Conservation (phyloP, 2,113 vertebrate species). For the Clarias gariepinus region DNA sequence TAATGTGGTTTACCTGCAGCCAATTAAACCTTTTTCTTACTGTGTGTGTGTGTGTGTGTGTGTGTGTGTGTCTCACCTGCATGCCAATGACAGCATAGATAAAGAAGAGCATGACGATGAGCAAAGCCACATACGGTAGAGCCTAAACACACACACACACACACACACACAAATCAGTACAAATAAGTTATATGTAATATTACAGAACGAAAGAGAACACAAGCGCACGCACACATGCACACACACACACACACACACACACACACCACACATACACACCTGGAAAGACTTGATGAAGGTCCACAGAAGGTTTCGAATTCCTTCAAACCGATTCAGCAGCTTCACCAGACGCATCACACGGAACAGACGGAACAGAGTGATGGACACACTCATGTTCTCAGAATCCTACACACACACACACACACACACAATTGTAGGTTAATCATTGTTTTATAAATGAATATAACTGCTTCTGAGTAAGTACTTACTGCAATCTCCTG, state of each 20-base stretch:
- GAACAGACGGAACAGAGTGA: slow-evolving; percentile 92
- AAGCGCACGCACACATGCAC: not conserved
- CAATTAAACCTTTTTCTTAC: not conserved
- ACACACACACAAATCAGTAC: slow-evolving; percentile 2
- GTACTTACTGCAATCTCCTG: slow-evolving; percentile 70
- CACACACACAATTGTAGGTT: not conserved
- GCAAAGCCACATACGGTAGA: slow-evolving; percentile 87
- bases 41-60: slow-evolving; percentile 6
- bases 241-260: not conserved
- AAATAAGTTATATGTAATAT: not conserved
- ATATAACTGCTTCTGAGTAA: not conserved
- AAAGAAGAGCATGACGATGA: slow-evolving; percentile 96
- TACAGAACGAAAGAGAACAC: slow-evolving; percentile 68
- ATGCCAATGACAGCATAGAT: slow-evolving; percentile 95
- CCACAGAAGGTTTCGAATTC: slow-evolving; percentile 89
- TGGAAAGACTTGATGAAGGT: slow-evolving; percentile 88
- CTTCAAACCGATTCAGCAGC: slow-evolving; percentile 87
- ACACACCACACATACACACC: slow-evolving; percentile 12
- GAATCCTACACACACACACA: slow-evolving; percentile 69
- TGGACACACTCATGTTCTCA: slow-evolving; percentile 86
- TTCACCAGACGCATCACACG: slow-evolving; percentile 91
- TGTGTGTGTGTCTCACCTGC: slow-evolving; percentile 75
- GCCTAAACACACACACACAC: slow-evolving; percentile 72
- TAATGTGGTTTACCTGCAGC: not conserved
- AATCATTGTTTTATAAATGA: not conserved